Conservation (phyloP, 2,113 vertebrate species). For the Chionis minor region DNA sequence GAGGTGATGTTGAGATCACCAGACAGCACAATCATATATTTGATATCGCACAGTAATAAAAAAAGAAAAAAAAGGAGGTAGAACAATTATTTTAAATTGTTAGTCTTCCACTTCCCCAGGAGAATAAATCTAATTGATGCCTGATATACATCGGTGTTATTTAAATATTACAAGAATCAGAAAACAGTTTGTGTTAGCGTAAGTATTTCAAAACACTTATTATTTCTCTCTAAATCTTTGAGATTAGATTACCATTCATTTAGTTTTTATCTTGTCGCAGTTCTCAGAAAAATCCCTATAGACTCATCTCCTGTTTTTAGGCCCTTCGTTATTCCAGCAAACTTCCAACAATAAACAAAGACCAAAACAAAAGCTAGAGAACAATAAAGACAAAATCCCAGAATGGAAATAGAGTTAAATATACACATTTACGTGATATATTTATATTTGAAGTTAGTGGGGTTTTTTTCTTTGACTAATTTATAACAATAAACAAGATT, state of each 20-base stretch:
- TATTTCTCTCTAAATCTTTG: neutral
- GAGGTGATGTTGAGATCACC: neutral
- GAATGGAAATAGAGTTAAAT: neutral
- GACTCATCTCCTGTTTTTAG: neutral
- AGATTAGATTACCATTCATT: neutral
- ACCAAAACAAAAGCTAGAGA: neutral
- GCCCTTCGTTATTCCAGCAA: neutral
- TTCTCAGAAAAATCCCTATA: neutral
- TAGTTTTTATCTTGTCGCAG: neutral
- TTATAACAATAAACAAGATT: neutral
- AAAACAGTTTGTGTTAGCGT: neutral
- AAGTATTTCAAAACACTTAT: neutral
- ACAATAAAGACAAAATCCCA: neutral
- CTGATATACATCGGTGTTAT: neutral
- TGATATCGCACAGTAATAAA: neutral
- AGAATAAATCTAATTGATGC: constrained; percentile 1
- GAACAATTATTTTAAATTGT: constrained; percentile 31
- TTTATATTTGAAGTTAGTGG: neutral
- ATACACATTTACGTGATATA: neutral
- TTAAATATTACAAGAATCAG: constrained; percentile 19
- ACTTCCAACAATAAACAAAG: constrained; percentile 23
- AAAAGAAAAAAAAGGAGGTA: neutral
- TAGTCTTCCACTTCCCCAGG: neutral
- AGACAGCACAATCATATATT: neutral
- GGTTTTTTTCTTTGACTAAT: neutral